These are phyloP conservation scores for Betta splendens DNA, from an alignment of 2,797 vertebrate species.

Conservation along the genomic window DNA sequence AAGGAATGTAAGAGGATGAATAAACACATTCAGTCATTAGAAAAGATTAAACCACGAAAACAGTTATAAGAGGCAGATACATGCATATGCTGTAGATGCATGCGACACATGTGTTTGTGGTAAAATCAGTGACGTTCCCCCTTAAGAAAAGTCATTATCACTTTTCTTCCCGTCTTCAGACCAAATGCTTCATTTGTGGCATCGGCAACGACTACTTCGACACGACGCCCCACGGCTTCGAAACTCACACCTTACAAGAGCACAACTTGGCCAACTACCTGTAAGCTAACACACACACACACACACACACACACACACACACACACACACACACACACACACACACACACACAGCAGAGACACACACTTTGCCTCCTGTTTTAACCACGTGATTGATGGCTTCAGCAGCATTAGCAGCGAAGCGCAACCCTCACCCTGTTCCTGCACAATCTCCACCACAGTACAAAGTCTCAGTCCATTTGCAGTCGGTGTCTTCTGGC, in stretches of 20 bases:
- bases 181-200: conserved; percentile 99
- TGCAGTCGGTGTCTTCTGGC: conserved; percentile 48
- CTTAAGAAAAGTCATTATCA: not conserved
- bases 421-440: conserved; percentile 43
- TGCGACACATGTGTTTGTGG: too few species aligned
- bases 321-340: too few species aligned
- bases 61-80: too few species aligned
- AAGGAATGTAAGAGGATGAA: too few species aligned
- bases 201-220: conserved; percentile 99
- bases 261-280: conserved; percentile 99
- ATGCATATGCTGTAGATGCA: too few species aligned
- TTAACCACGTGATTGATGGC: conserved; percentile 43
- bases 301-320: too few species aligned
- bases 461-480: conserved; percentile 62
- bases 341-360: too few species aligned
- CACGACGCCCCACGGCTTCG: conserved; percentile 96
- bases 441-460: conserved; percentile 33
- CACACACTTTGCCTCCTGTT: conserved; percentile 22
- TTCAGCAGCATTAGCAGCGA: conserved; percentile 26
- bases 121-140: not conserved
- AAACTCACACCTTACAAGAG: conserved; percentile 98
- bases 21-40: too few species aligned
- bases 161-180: conserved; percentile 79
- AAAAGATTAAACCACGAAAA: too few species aligned
- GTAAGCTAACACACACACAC: too few species aligned